Evolutionary conservation across 2,888 invertebrate species (phyloP).

Genomic region (Dioctria rufipes): DNA sequence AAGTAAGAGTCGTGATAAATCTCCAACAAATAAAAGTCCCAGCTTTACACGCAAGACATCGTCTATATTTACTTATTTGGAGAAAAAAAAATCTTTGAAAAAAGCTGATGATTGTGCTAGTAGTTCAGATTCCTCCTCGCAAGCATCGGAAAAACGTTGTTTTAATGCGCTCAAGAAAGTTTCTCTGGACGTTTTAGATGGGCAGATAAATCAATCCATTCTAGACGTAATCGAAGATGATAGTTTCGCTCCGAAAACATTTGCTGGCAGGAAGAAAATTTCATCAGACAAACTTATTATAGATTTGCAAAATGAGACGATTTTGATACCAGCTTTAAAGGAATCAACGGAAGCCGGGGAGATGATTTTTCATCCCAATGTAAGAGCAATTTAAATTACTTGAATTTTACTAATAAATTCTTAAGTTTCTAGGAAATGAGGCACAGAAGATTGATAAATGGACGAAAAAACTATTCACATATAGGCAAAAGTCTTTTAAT

Average conservation of each 20-base stretch:
- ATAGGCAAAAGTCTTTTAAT: slow-evolving; percentile 77
- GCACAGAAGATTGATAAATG: slow-evolving; percentile 82
- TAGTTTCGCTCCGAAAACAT: slow-evolving; percentile 76
- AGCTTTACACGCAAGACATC: neutral
- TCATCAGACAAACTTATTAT: slow-evolving; percentile 77
- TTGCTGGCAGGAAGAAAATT: slow-evolving; percentile 75
- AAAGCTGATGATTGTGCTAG: neutral
- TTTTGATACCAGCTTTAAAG: slow-evolving; percentile 77
- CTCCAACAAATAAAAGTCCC: neutral
- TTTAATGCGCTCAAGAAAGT: neutral
- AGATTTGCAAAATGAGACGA: slow-evolving; percentile 80
- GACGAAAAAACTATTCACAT: slow-evolving; percentile 79
- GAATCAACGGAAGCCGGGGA: slow-evolving; percentile 72
- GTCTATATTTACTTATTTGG: neutral
- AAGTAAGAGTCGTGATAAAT: neutral
- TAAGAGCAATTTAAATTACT: slow-evolving; percentile 69
- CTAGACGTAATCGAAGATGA: slow-evolving; percentile 82
- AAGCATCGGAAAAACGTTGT: neutral
- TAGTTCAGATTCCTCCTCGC: slow-evolving; percentile 6
- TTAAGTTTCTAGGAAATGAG: slow-evolving; percentile 79
- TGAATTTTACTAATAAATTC: slow-evolving; percentile 45
- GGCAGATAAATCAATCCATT: slow-evolving; percentile 69
- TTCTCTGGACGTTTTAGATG: slow-evolving; percentile 60
- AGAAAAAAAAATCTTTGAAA: neutral
- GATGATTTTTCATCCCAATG: slow-evolving; percentile 79